These are phyloP conservation scores for Margaritifera margaritifera DNA, from an alignment of 2,888 invertebrate species.

Conservation along the genomic window DNA sequence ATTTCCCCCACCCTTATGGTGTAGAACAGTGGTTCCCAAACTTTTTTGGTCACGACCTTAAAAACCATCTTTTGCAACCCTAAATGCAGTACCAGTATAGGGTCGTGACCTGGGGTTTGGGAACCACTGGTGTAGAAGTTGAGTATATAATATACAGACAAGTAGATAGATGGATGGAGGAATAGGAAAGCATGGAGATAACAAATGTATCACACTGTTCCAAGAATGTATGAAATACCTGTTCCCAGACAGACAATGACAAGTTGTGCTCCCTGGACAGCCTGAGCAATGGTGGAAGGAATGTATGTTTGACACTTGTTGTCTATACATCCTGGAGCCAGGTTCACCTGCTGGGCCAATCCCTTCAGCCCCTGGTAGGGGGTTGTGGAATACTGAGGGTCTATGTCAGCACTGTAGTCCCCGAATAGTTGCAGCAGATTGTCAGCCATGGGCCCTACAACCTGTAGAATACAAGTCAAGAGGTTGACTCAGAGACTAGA, in stretches of 20 bases:
- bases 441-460: conserved; percentile 69
- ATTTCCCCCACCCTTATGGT: no score
- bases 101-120: no score
- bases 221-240: conserved; percentile 40
- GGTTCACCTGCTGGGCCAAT: conserved; percentile 38
- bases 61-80: no score
- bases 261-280: conserved; percentile 47
- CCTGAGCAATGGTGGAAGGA: conserved; percentile 33
- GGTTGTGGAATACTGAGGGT: conserved; percentile 46
- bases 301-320: conserved; percentile 52
- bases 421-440: conserved; percentile 60
- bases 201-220: neutral
- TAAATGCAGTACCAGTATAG: no score
- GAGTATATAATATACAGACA: no score
- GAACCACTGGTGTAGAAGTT: no score
- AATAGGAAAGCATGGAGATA: neutral
- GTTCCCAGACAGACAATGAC: conserved; percentile 66
- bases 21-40: no score
- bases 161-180: neutral
- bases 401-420: conserved; percentile 56
- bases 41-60: no score
- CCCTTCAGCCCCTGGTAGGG: conserved; percentile 50
- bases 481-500: no score
- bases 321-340: conserved; percentile 57
- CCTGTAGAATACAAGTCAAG: conserved; percentile 33